A percentile compares a stretch with the other conserved stretches of the same genome.
Evolutionary conservation across 2,797 vertebrate genomes (phyloP).

Genomic region (Bucorvus abyssinicus): DNA sequence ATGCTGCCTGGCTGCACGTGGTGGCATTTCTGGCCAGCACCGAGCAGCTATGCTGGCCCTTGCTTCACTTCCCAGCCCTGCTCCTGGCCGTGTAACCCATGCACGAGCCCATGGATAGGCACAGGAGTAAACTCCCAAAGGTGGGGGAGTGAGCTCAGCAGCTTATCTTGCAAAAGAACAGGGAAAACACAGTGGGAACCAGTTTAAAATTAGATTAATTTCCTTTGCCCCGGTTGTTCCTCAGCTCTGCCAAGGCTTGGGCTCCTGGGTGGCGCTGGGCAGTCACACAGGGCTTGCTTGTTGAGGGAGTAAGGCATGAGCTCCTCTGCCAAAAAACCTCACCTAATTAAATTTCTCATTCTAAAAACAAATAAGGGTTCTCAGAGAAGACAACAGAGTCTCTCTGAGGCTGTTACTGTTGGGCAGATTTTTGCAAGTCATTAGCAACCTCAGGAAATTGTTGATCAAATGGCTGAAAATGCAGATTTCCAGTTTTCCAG

Average conservation of each 20-base stretch:
- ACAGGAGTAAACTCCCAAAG: not conserved
- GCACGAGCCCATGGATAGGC: rapidly evolving
- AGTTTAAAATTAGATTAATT: not conserved
- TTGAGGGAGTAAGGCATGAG: not conserved
- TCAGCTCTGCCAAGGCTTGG: not conserved
- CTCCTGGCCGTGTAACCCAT: rapidly evolving
- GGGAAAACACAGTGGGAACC: rapidly evolving
- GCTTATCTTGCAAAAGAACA: not conserved
- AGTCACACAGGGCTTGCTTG: not conserved
- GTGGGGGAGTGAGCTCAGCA: not conserved
- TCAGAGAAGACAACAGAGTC: not conserved
- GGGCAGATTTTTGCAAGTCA: constrained; percentile 49
- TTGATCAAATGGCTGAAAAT: constrained; percentile 44
- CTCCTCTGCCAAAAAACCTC: not conserved
- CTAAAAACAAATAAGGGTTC: constrained; percentile 16
- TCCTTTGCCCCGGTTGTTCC: not conserved
- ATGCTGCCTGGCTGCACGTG: rapidly evolving
- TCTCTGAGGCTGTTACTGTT: constrained; percentile 36
- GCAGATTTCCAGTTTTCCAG: constrained; percentile 41
- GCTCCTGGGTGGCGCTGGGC: not conserved
- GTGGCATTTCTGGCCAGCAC: not conserved
- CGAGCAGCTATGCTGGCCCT: not conserved
- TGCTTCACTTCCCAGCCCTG: rapidly evolving
- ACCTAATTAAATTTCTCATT: constrained; percentile 45
- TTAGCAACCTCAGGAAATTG: constrained; percentile 45